phyloP scores from a whole-genome alignment of 2,888 invertebrate genomes.

The Halictus quadricinctus region DNA sequence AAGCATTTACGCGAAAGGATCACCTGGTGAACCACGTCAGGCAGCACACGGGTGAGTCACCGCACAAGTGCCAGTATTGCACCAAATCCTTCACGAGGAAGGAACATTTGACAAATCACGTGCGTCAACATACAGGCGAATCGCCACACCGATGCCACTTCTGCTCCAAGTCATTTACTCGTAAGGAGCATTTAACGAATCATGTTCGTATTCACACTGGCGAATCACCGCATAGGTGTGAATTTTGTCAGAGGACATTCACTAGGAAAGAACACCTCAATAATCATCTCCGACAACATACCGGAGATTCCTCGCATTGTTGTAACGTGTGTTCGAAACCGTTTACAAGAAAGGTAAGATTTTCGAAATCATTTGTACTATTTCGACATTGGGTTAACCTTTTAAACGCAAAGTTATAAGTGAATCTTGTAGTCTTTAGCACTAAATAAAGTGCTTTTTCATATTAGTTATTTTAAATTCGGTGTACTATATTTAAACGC shows the following conservation, averaged over 20 bases:
- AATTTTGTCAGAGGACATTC: constrained; percentile 88
- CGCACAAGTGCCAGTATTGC: constrained; percentile 90
- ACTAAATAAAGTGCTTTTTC: neutral
- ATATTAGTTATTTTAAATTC: neutral
- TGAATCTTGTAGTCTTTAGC: neutral
- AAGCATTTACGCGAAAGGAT: constrained; percentile 93
- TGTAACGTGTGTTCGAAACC: constrained; percentile 90
- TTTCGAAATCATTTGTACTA: neutral
- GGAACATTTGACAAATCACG: constrained; percentile 93
- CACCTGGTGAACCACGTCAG: constrained; percentile 90
- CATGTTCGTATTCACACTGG: constrained; percentile 87
- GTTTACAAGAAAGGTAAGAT: constrained; percentile 86
- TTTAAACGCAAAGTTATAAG: neutral
- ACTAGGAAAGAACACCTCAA: constrained; percentile 89
- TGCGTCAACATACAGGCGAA: constrained; percentile 94
- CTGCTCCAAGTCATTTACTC: constrained; percentile 92
- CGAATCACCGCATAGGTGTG: constrained; percentile 88
- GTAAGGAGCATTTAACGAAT: constrained; percentile 93
- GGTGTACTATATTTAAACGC: too few species aligned
- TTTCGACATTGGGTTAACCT: neutral
- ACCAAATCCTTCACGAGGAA: constrained; percentile 91
- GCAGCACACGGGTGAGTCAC: constrained; percentile 90
- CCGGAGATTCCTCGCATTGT: constrained; percentile 88
- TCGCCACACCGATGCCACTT: constrained; percentile 93
- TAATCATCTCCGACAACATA: constrained; percentile 89